A percentile compares a stretch with the other conserved stretches of the same genome.
Conservation (phyloP, 2,113 vertebrate species). For the Piprites chloris region DNA sequence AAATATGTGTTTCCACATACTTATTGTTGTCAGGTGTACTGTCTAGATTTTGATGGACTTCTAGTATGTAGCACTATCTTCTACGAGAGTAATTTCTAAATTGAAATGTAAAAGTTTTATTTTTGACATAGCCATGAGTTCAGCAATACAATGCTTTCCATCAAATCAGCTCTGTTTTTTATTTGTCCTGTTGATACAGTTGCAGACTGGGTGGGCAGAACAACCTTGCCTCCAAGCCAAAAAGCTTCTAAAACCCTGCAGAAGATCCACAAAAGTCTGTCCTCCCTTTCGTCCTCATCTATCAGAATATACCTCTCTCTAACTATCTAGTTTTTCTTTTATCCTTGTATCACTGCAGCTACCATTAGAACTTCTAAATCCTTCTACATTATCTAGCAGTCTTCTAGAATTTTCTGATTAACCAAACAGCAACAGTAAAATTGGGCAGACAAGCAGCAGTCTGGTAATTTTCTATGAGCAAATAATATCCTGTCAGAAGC, state of each 20-base stretch:
- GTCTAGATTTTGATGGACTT: not conserved
- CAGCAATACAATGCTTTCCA: not conserved
- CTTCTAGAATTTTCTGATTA: not conserved
- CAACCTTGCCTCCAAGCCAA: not conserved
- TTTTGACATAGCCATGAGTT: not conserved
- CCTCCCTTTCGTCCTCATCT: not conserved
- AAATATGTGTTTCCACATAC: not conserved
- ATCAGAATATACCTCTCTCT: not conserved
- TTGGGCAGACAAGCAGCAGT: not conserved
- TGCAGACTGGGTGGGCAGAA: not conserved
- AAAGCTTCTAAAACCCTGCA: not conserved
- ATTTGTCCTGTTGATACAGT: not conserved
- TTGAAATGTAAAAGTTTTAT: not conserved
- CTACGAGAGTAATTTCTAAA: not conserved
- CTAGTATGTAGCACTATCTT: not conserved
- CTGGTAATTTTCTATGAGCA: not conserved
- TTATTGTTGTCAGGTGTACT: not conserved
- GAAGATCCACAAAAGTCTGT: fast-evolving
- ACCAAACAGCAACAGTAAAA: not conserved
- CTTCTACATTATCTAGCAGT: not conserved
- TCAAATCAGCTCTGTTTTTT: not conserved
- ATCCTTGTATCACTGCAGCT: not conserved
- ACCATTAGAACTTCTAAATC: not conserved
- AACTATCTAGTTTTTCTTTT: not conserved
- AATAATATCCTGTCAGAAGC: not conserved